Conservation (phyloP, 2,888 invertebrate species). For the Amblyjoppa proteus region DNA sequence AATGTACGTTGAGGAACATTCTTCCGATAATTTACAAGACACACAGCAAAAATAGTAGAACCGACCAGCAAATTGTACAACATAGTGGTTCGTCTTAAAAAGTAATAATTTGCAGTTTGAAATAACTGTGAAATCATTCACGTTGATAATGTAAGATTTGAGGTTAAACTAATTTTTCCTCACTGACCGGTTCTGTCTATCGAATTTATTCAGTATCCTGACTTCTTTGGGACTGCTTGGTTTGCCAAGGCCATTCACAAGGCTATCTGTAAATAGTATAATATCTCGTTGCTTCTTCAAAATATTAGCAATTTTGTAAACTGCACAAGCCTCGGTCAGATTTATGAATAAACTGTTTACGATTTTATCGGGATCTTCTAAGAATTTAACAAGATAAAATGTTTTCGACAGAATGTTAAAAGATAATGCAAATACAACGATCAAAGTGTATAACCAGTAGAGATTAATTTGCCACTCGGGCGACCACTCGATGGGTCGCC, state of each 20-base stretch:
- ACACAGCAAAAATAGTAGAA: too few relatives aligned
- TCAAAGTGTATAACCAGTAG: background rate
- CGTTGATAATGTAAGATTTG: too few relatives aligned
- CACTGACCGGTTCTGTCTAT: background rate
- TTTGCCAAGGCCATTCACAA: background rate
- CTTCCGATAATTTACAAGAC: too few relatives aligned
- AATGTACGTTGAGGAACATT: too few relatives aligned
- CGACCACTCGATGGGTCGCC: constrained; percentile 19
- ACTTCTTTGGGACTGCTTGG: background rate
- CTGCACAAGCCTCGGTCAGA: background rate
- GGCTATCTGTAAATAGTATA: background rate
- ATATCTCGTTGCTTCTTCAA: background rate
- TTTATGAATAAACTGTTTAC: background rate
- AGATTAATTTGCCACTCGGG: background rate
- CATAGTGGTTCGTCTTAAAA: too few relatives aligned
- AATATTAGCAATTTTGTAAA: constrained; percentile 15
- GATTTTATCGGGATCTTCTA: background rate
- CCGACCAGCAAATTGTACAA: too few relatives aligned
- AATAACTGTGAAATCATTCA: too few relatives aligned
- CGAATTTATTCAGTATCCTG: background rate
- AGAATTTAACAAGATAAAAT: background rate
- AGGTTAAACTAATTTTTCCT: background rate
- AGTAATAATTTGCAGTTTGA: too few relatives aligned
- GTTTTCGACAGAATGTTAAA: background rate
- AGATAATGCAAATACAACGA: background rate